Evolutionary conservation across 1,140 invertebrate genomes (phyloP), one percentile per base, ranked within the genome.

Genomic region (Acromyrmex charruanus): DNA sequence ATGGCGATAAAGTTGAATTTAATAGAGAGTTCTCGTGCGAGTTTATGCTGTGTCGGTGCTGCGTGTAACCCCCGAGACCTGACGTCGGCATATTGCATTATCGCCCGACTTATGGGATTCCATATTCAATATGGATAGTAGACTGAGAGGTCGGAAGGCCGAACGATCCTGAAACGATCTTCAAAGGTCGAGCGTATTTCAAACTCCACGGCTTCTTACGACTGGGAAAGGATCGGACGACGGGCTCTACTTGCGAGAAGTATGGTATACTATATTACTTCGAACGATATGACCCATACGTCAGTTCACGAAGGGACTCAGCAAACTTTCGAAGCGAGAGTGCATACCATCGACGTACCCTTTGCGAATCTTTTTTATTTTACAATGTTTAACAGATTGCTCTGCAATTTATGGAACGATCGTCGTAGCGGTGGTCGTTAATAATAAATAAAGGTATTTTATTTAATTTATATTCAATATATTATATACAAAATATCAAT

Each of bases 61-160:
- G 72, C 80, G 21, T 66, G 82, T 90, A 88, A 89, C 89, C 87
- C 87, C 85, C 55, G 31, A 61, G 85, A 88, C 84, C 89, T 91
- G 84, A 91, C 92, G 92, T 94, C 93, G 91, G 93, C 92, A 91
- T 92, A 94, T 94, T 93, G 89, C 90, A 91, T 93, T 94, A 93
- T 93, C 91, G 89, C 53, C 65, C 85, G 90, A 93, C 93, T 92
- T 93, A 92, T 91, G 87, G 87, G 88, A 92, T 92, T 90, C 91
- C 89, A 93, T 93, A 94, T 94, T 94, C 89, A 92, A 93, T 93
- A 93, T 93, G 90, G 65, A 87, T 87, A 82, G 63, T 35, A 74
- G 85, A 75, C 31, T 7, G 87, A 74, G 77, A 79, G 85, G 55
- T 39, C 53, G 63, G 61, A 85, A 82, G 71, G 77, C 79, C 79